phyloP scores from a whole-genome alignment of 2,113 vertebrate genomes.

The Sylvilagus bachmani region DNA sequence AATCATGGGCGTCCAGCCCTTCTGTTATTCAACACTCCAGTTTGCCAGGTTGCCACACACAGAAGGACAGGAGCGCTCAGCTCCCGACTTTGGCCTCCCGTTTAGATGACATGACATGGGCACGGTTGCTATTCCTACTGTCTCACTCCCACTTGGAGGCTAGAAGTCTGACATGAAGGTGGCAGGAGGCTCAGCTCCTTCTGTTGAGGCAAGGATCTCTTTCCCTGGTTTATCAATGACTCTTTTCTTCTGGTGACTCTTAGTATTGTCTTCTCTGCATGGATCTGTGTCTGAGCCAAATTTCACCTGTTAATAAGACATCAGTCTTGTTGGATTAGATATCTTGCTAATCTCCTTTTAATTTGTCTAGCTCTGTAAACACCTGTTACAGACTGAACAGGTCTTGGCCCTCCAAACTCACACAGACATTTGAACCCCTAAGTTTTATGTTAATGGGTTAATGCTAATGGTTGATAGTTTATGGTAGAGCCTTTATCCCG shows the following conservation, averaged over 20 bases:
- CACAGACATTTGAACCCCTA: too few relatives aligned
- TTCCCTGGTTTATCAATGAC: background rate
- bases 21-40: background rate
- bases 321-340: background rate
- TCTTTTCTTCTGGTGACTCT: background rate
- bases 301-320: background rate
- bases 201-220: background rate
- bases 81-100: background rate
- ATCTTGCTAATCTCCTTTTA: background rate
- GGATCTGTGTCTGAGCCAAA: background rate
- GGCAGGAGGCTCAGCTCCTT: background rate
- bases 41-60: background rate
- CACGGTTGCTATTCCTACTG: background rate
- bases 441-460: too few relatives aligned
- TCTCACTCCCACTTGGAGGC: background rate
- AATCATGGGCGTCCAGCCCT: background rate
- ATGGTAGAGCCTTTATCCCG: too few relatives aligned
- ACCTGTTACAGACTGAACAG: background rate
- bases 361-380: background rate
- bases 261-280: background rate
- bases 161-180: background rate
- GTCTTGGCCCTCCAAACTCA: too few relatives aligned
- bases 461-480: too few relatives aligned
- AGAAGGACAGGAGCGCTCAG: background rate
- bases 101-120: background rate